Evolutionary conservation across 2,888 invertebrate species (phyloP), one percentile per base, ranked within the genome.

Genomic region (Phortica magna): DNA sequence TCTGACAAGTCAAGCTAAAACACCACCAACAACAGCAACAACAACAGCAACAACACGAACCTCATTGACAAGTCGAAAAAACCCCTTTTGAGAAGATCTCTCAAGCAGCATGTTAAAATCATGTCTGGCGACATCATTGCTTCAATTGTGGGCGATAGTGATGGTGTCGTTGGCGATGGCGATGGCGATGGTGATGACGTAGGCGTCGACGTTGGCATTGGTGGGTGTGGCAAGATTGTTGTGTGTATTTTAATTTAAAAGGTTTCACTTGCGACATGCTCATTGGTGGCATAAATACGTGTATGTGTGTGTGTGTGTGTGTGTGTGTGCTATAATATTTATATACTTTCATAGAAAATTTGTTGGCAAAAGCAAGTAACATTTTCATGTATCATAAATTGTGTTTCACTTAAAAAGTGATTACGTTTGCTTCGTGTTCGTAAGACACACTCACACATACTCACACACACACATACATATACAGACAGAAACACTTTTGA

Each of bases 401-500:
- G 84, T 89, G 82, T 79, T 84, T 84, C 85, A 87, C 83, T 88
- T 88, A 85, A 88, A 88, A 88, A 88, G 88, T 89, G 89, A 89
- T 88, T 88, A 88, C 89, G 88, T 85, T 82, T 84, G 87, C 89
- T 68, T 68, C 48, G 19, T 22, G 48, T 22, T 19, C 19, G 7
- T 43, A 31, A 31, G 17, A 55, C 17, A 55, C 10, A 39, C 65
- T 17, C 42, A 73, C n/a, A 42, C 57, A 65, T 59, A 75, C 75
- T 59, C 75, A 65, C 57, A 76, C 65, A 73, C 53, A 71, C 42
- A 48, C 65, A 74, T 17, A 53, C 55, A 43, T 64, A 43, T 22
- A 59, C 48, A 70, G 43, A 70, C 42, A 70, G 42, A 67, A 43
- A 22, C 78, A 57, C 9, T 48, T 17, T 10, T 43, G 48, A 31